These are phyloP conservation scores for Spodoptera frugiperda DNA, from an alignment of 1,140 invertebrate species.

Conservation along the genomic window DNA sequence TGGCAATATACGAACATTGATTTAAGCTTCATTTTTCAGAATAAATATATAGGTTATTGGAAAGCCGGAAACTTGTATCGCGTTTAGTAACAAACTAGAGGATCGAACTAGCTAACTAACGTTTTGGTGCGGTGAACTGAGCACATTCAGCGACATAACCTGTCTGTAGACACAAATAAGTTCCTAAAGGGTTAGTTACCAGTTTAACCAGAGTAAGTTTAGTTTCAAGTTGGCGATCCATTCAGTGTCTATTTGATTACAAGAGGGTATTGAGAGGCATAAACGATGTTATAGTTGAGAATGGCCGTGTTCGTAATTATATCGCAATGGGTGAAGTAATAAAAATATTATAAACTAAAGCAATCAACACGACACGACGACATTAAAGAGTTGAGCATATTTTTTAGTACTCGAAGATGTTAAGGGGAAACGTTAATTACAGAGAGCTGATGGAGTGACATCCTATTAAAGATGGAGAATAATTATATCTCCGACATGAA, in stretches of 20 bases:
- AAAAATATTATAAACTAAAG: slow-evolving; percentile 58
- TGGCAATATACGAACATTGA: slow-evolving; percentile 6
- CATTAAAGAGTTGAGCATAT: slow-evolving; percentile 63
- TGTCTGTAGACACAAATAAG: slow-evolving; percentile 36
- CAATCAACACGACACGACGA: slow-evolving; percentile 51
- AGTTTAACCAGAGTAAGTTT: slow-evolving; percentile 36
- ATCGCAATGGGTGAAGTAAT: slow-evolving; percentile 48
- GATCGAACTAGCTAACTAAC: slow-evolving; percentile 38
- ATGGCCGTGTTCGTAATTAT: slow-evolving; percentile 5
- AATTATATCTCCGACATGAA: slow-evolving; percentile 6
- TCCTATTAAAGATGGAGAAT: slow-evolving; percentile 31
- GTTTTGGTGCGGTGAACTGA: slow-evolving; percentile 43
- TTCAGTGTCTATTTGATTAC: slow-evolving; percentile 38
- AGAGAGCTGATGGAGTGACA: slow-evolving; percentile 52
- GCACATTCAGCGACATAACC: slow-evolving; percentile 41
- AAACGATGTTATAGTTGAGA: slow-evolving; percentile 6
- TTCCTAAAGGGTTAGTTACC: slow-evolving; percentile 43
- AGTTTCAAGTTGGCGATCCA: slow-evolving; percentile 21
- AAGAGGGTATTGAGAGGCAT: slow-evolving; percentile 13
- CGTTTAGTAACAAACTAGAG: slow-evolving; percentile 20
- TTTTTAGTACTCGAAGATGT: slow-evolving; percentile 59
- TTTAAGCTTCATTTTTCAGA: slow-evolving; percentile 31
- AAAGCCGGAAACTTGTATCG: slow-evolving; percentile 6
- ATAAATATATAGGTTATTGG: background rate
- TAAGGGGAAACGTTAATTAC: slow-evolving; percentile 66